Percentiles rank a stretch among this genome's conserved stretches.
phyloP scores from a whole-genome alignment of 1,140 invertebrate genomes.

The Aphidius ervi region DNA sequence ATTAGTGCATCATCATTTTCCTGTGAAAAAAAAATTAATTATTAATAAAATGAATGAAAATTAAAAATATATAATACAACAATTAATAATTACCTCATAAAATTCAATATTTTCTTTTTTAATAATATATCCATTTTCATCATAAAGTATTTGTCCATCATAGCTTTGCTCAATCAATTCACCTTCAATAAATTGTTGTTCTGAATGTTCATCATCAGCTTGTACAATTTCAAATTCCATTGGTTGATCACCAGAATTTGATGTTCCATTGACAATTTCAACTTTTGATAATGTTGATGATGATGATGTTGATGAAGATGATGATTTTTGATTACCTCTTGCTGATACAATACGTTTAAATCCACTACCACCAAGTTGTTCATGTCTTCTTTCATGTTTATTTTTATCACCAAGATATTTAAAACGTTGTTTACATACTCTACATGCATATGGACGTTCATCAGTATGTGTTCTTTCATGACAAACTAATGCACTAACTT shows the following conservation, averaged over 20 bases:
- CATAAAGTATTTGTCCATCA: conserved; percentile 7
- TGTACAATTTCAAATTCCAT: conserved; percentile 22
- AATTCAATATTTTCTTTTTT: too few relatives aligned
- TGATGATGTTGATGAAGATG: conserved; percentile 12
- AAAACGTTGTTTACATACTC: conserved; percentile 95
- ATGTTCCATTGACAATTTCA: conserved; percentile 37
- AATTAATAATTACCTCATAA: neutral
- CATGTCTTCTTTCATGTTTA: conserved; percentile 49
- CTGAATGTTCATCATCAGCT: conserved; percentile 20
- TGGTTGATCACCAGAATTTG: conserved; percentile 15
- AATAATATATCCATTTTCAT: neutral
- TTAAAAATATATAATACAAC: too few relatives aligned
- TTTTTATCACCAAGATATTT: conserved; percentile 77
- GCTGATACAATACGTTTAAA: conserved; percentile 47
- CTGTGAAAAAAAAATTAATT: conserved; percentile 29
- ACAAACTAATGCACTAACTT: conserved; percentile 50
- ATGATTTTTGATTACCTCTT: conserved; percentile 35
- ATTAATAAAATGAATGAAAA: too few relatives aligned
- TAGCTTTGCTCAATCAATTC: conserved; percentile 20
- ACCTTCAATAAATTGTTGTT: conserved; percentile 14
- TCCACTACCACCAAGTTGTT: conserved; percentile 46
- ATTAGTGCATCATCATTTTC: conserved; percentile 47
- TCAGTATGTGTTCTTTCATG: conserved; percentile 97
- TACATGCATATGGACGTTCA: conserved; percentile 94
- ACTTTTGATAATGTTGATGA: conserved; percentile 19